These are phyloP conservation scores for Drosophila glabriapex DNA, from an alignment of 2,888 invertebrate genomes.

Conservation along the genomic window DNA sequence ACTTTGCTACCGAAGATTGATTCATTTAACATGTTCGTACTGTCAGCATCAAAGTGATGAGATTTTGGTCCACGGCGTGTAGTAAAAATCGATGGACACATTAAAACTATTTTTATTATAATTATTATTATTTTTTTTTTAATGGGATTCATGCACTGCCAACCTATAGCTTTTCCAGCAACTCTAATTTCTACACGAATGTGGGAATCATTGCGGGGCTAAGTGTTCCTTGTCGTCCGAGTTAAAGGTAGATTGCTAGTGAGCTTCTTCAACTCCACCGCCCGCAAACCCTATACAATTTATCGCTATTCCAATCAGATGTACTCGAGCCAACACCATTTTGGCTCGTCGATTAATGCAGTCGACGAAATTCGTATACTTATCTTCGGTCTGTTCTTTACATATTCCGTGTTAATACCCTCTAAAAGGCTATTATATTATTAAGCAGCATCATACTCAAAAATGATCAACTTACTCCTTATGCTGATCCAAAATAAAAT, in stretches of 20 bases:
- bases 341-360: not conserved
- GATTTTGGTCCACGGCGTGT: not conserved
- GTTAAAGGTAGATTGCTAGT: not conserved
- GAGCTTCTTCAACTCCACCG: not conserved
- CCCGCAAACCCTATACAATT: not conserved
- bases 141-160: not conserved
- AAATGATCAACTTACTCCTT: not conserved
- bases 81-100: not conserved
- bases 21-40: not conserved
- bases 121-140: not conserved
- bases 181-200: too few species aligned
- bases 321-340: not conserved
- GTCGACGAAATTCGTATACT: not conserved
- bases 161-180: not conserved
- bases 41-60: not conserved
- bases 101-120: not conserved
- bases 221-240: not conserved
- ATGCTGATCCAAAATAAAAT: not conserved
- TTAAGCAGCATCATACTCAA: not conserved
- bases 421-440: not conserved
- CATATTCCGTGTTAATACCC: not conserved
- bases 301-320: not conserved
- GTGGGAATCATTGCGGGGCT: not conserved
- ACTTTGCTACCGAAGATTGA: not conserved
- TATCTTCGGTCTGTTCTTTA: not conserved